Conservation (phyloP, 1,140 invertebrate species). For the Vanessa atalanta region DNA sequence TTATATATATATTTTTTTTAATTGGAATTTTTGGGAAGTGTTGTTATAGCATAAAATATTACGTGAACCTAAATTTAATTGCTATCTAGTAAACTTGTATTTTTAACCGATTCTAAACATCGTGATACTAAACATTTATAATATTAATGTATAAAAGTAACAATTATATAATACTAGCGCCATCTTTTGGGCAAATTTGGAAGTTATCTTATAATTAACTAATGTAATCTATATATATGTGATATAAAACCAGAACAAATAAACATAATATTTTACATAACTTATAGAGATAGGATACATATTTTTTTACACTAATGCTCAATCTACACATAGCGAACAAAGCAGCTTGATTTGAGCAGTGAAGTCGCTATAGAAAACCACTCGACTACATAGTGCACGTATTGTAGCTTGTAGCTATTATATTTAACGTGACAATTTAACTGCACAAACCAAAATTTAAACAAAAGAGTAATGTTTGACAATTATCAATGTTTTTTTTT, state of each 20-base stretch:
- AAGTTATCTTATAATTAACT: conserved; percentile 11
- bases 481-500: no score
- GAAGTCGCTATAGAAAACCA: not conserved
- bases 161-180: conserved; percentile 18
- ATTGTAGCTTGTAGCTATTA: not conserved
- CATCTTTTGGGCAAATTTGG: conserved; percentile 12
- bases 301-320: not conserved
- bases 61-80: not conserved
- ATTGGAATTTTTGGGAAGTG: not conserved
- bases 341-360: not conserved
- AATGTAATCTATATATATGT: not conserved
- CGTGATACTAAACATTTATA: not conserved
- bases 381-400: no score
- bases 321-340: not conserved
- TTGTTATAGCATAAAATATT: not conserved
- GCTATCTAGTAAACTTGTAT: not conserved
- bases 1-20: not conserved
- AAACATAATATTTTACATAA: not conserved
- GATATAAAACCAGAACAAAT: not conserved
- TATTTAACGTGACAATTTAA: not conserved
- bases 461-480: no score
- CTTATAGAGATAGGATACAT: not conserved
- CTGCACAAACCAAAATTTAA: not conserved
- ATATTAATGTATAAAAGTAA: conserved; percentile 26
- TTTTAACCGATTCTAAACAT: not conserved